phyloP scores from a whole-genome alignment of 1,140 invertebrate genomes.

The Berghia stephanieae region DNA sequence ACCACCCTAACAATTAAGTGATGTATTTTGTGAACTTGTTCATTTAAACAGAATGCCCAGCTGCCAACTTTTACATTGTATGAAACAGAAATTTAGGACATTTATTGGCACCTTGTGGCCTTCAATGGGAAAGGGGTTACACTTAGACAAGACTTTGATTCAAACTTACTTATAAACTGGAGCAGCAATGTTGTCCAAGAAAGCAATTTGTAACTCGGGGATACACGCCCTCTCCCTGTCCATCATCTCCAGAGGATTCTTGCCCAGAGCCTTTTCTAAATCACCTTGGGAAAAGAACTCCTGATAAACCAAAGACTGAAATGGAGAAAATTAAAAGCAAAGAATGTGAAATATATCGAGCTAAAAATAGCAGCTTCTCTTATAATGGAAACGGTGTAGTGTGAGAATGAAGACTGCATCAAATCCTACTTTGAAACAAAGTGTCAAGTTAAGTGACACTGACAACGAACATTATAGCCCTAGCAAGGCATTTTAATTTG shows the following conservation, averaged over 20 bases:
- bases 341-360: too few relatives aligned
- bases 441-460: too few relatives aligned
- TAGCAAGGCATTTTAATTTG: too few relatives aligned
- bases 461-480: too few relatives aligned
- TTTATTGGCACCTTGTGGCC: background rate
- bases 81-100: background rate
- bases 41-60: too few relatives aligned
- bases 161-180: slow-evolving; percentile 72
- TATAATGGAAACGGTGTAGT: too few relatives aligned
- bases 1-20: too few relatives aligned
- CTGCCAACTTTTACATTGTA: background rate
- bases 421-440: too few relatives aligned
- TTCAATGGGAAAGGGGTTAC: background rate
- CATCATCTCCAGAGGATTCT: slow-evolving; percentile 80
- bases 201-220: slow-evolving; percentile 83
- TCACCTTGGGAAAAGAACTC: slow-evolving; percentile 92
- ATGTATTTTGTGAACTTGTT: too few relatives aligned
- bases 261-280: slow-evolving; percentile 83
- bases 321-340: slow-evolving; percentile 38
- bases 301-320: slow-evolving; percentile 79
- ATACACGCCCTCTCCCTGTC: slow-evolving; percentile 84
- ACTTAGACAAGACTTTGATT: background rate
- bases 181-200: slow-evolving; percentile 75
- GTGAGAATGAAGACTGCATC: too few relatives aligned
- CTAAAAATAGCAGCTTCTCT: too few relatives aligned